These are phyloP conservation scores for Planococcus citri DNA, from an alignment of 1,140 invertebrate genomes.

Conservation along the genomic window DNA sequence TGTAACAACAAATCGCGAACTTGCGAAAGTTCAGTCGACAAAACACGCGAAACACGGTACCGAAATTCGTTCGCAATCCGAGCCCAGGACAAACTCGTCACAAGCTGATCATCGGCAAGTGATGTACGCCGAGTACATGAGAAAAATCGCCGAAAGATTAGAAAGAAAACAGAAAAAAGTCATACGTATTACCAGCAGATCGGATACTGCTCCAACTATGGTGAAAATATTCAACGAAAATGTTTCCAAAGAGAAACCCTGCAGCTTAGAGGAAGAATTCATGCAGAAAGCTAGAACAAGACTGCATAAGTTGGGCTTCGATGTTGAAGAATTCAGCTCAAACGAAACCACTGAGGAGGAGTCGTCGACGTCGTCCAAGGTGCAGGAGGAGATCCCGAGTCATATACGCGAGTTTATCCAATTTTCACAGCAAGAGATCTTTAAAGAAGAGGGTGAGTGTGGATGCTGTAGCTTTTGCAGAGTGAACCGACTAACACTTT, in stretches of 20 bases:
- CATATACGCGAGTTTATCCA: background rate
- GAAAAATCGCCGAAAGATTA: slow-evolving; percentile 60
- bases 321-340: slow-evolving; percentile 18
- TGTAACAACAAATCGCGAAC: slow-evolving; percentile 26
- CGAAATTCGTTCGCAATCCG: background rate
- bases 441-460: background rate
- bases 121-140: slow-evolving; percentile 71
- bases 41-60: background rate
- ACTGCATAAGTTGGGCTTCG: slow-evolving; percentile 44
- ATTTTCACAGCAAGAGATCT: background rate
- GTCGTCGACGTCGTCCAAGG: background rate
- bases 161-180: slow-evolving; percentile 62
- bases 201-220: background rate
- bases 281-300: slow-evolving; percentile 32
- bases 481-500: background rate
- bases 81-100: background rate
- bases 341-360: background rate
- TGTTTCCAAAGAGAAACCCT: background rate
- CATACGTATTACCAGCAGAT: slow-evolving; percentile 42
- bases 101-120: slow-evolving; percentile 32
- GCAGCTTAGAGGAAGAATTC: slow-evolving; percentile 28
- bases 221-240: slow-evolving; percentile 1
- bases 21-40: slow-evolving; percentile 12
- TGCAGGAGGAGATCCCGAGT: background rate
- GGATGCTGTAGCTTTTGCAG: background rate